Percentiles rank a stretch among this genome's conserved stretches.
Conservation (phyloP, 2,888 invertebrate genomes). For the Cantharis flavilabris region DNA sequence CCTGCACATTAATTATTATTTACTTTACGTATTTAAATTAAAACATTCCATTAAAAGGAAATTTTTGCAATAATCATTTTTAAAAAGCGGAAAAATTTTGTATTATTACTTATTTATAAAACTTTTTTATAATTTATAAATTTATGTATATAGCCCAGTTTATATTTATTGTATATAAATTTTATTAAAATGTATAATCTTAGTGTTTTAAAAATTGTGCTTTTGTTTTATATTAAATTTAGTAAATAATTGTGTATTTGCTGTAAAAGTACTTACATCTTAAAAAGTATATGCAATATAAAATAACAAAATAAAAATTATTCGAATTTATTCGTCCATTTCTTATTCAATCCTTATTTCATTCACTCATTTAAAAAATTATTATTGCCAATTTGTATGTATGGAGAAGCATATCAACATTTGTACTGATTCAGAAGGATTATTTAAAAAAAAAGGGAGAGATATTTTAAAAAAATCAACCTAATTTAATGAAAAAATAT, state of each 20-base stretch:
- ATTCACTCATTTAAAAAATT: neutral
- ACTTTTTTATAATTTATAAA: conserved; percentile 38
- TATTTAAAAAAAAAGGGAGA: too few relatives aligned
- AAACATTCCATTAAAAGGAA: neutral
- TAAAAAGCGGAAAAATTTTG: neutral
- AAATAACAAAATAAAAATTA: conserved; percentile 6
- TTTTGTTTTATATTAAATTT: conserved; percentile 26
- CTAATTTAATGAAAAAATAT: too few relatives aligned
- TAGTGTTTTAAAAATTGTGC: conserved; percentile 28
- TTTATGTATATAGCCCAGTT: conserved; percentile 41
- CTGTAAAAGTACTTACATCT: conserved; percentile 3
- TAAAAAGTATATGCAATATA: conserved; percentile 1
- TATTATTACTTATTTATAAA: conserved; percentile 10
- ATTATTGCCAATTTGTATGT: too few relatives aligned
- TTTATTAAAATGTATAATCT: conserved; percentile 44
- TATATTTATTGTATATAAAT: conserved; percentile 47
- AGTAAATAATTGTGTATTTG: neutral
- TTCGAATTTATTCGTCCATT: conserved; percentile 11
- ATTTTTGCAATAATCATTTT: conserved; percentile 3
- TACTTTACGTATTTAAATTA: neutral
- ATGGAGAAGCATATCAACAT: too few relatives aligned
- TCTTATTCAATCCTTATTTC: neutral
- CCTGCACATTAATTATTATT: neutral
- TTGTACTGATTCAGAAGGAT: too few relatives aligned
- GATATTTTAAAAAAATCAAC: too few relatives aligned